Conservation (phyloP, 2,113 vertebrate genomes). For the Puffinus mauretanicus region DNA sequence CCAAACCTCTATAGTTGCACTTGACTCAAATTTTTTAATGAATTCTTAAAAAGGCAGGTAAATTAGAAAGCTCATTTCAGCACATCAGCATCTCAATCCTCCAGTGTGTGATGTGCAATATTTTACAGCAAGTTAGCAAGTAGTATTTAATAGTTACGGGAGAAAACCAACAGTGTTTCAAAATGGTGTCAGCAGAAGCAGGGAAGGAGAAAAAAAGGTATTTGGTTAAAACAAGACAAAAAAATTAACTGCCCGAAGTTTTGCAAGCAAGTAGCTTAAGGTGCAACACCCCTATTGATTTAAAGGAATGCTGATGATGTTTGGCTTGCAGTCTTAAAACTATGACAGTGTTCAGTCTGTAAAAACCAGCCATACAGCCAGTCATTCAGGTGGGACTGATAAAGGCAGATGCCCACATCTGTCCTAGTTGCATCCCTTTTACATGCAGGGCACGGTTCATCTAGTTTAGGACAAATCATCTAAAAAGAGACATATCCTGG, state of each 20-base stretch:
- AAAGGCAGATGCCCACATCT: not conserved
- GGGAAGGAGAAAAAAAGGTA: not conserved
- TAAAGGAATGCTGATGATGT: not conserved
- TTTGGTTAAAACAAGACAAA: not conserved
- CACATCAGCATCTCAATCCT: not conserved
- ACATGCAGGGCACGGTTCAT: accelerated
- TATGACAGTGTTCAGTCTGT: not conserved
- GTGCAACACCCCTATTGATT: not conserved
- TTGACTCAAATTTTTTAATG: not conserved
- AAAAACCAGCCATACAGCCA: not conserved
- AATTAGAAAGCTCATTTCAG: not conserved
- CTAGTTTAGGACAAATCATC: not conserved
- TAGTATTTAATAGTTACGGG: not conserved
- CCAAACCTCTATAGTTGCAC: not conserved
- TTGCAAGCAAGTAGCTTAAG: not conserved
- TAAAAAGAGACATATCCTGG: not conserved
- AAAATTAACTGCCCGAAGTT: not conserved
- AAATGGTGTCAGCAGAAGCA: not conserved
- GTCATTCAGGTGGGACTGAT: not conserved
- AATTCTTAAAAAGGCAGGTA: not conserved
- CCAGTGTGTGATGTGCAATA: not conserved
- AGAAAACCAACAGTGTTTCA: not conserved
- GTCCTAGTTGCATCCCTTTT: not conserved
- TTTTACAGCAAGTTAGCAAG: not conserved
- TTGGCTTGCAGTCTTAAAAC: not conserved